phyloP scores from a whole-genome alignment of 2,113 vertebrate genomes.

The Neomonachus schauinslandi region DNA sequence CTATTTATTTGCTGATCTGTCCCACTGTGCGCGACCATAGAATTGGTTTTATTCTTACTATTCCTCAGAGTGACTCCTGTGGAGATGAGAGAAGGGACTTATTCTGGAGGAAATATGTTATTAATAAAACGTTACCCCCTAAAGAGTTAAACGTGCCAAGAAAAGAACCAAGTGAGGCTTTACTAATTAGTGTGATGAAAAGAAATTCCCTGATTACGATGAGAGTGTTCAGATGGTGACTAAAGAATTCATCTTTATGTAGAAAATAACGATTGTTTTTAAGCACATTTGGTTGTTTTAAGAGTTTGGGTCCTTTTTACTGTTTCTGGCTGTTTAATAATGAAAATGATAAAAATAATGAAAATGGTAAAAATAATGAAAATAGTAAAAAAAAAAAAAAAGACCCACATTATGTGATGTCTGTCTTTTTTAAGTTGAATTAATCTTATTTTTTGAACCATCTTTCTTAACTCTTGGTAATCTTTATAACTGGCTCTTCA shows the following conservation, averaged over 20 bases:
- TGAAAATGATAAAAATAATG: neutral
- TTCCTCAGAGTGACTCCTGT: neutral
- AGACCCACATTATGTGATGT: neutral
- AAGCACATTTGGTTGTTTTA: constrained; percentile 24
- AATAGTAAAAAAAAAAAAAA: neutral
- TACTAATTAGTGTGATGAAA: constrained; percentile 51
- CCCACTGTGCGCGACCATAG: constrained; percentile 33
- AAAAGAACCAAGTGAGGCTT: constrained; percentile 46
- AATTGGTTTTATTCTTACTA: neutral
- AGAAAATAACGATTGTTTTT: constrained; percentile 16
- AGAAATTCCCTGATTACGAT: neutral
- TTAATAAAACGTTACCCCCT: constrained; percentile 48
- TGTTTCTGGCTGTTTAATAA: constrained; percentile 57
- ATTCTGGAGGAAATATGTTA: constrained; percentile 60
- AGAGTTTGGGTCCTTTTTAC: constrained; percentile 1
- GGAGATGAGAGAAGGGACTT: constrained; percentile 3
- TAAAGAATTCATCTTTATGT: constrained; percentile 21
- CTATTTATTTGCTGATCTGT: constrained; percentile 52
- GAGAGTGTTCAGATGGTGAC: neutral
- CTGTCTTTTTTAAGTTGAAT: constrained; percentile 16
- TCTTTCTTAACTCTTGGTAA: neutral
- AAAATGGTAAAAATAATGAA: neutral
- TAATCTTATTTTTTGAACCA: neutral
- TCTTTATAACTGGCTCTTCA: neutral
- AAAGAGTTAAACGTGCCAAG: constrained; percentile 52